Evolutionary conservation across 2,888 invertebrate genomes (phyloP).

Genomic region (Cantharis rufa): DNA sequence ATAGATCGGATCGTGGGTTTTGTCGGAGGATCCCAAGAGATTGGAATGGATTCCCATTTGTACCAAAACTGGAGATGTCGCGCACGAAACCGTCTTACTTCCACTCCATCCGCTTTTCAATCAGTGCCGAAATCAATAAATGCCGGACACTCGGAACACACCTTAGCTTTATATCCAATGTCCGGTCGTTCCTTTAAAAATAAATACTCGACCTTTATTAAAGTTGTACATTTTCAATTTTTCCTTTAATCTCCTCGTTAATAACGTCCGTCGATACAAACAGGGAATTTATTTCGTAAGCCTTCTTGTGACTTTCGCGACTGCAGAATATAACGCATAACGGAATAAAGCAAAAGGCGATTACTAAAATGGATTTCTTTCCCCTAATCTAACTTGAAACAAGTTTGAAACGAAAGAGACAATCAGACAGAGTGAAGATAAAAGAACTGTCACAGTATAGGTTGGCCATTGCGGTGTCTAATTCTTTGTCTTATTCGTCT

Average conservation of each 20-base stretch:
- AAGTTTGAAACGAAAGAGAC: conserved; percentile 35
- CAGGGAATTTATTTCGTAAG: background rate
- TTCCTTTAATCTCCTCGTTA: background rate
- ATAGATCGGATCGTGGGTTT: conserved; percentile 25
- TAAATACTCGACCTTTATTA: conserved; percentile 9
- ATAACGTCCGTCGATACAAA: background rate
- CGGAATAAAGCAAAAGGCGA: conserved; percentile 4
- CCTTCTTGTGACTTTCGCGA: background rate
- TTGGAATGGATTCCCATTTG: conserved; percentile 47
- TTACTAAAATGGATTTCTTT: conserved; percentile 35
- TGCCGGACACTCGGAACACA: conserved; percentile 32
- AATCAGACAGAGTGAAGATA: conserved; percentile 38
- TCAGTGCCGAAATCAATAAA: conserved; percentile 52
- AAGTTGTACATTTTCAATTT: conserved; percentile 3
- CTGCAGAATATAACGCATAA: background rate
- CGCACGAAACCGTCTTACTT: conserved; percentile 52
- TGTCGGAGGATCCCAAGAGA: conserved; percentile 40
- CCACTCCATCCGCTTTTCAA: conserved; percentile 56
- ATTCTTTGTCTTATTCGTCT: conserved; percentile 38
- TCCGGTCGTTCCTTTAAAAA: conserved; percentile 10
- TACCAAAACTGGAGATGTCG: conserved; percentile 46
- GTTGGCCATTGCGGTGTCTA: conserved; percentile 37
- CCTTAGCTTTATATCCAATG: conserved; percentile 27
- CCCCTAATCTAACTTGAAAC: conserved; percentile 36
- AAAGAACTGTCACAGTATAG: conserved; percentile 38